Base-by-base conservation (phyloP, 2,888 invertebrate genomes). In the Fragum sueziense region DNA sequence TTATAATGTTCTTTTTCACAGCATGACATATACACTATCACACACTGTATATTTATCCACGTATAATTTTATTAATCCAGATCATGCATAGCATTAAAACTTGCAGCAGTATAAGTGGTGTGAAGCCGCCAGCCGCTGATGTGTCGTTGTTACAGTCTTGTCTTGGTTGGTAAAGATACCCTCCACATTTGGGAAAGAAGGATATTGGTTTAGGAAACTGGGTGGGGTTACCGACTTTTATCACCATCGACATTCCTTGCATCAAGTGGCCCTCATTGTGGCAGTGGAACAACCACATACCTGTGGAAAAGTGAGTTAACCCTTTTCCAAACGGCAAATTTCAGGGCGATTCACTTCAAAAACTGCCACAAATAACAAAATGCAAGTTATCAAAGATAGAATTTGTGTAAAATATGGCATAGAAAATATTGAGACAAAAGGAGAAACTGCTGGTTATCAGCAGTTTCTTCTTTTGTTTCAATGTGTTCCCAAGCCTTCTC, bases 261-360 rank as follows among this genome's bases (percentile, higher is more conserved):
- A 84, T 77, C 41, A 88, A 62, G 47, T 89, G 89, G 34, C 82
- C 84, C 71, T 89, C 88, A 11, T 83, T 85, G 81, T 89, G 89
- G 70, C 89, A 89, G 74, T 89, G 88, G 77, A 89, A 88, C 29
- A 89, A 84, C 89, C 89, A 89, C 11, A 57, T 27, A 22, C 70
- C 70, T 70, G 34, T n/a, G n/a, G n/a, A n/a, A 33, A 70, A 57
- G 4, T 7, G 9, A 47, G 17, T 47, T 3, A 47, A 47, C 47
- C 6, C n/a, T n/a, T n/a, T n/a, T n/a, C n/a, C n/a, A n/a, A n/a
- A n/a, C n/a, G n/a, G n/a, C n/a, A n/a, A n/a, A n/a, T n/a, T n/a
- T n/a, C n/a, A n/a, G n/a, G n/a, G n/a, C n/a, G n/a, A n/a, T n/a
- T n/a, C n/a, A n/a, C n/a, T n/a, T n/a, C n/a, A n/a, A n/a, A n/a